Evolutionary conservation across 2,797 vertebrate genomes (phyloP), one percentile per base, ranked within the genome.

Genomic region (Molossus molossus): DNA sequence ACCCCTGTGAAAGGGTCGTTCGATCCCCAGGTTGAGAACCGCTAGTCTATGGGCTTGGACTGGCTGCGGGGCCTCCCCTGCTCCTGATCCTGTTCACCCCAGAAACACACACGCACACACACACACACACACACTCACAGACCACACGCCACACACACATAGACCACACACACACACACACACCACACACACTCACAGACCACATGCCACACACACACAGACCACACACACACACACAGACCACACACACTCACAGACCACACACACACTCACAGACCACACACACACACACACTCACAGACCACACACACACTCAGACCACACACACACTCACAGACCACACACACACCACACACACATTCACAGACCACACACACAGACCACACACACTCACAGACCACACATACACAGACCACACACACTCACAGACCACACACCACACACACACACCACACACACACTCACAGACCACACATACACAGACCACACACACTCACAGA

Each of bases 291-390:
- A 23, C 21, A 80, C 21, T 25, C 33, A 29, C 12, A n/a, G 14
- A 65, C 6, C 15, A n/a, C 6, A 5, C 72, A 65, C 45, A 37
- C 27, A 45, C 40, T 3, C 40, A 45, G 3, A 45, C 5, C n/a
- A n/a, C 5, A 45, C 40, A 40, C 40, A 45, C 40, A 45, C 33
- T 17, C 9, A 64, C 29, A 65, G 6, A 57, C 21, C 57, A 64
- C 29, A 40, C 14, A 48, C 5, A 53, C 0, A 9, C 1, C 23
- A 12, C 25, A 7, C 4, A 53, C 65, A 33, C 33, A 33, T 33
- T 33, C 1, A 33, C 65, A 18, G n/a, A 29, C 1, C 50, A 33
- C 1, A 57, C 3, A 69, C 45, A 7, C 25, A 6, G 1, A 1
- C 21, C 37, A 25, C 9, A 70, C n/a, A 23, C 21, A 80, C 21